Evolutionary conservation across 2,888 invertebrate species (phyloP), one percentile per base, ranked within the genome.

Genomic region (Acanthacorydalis orientalis): DNA sequence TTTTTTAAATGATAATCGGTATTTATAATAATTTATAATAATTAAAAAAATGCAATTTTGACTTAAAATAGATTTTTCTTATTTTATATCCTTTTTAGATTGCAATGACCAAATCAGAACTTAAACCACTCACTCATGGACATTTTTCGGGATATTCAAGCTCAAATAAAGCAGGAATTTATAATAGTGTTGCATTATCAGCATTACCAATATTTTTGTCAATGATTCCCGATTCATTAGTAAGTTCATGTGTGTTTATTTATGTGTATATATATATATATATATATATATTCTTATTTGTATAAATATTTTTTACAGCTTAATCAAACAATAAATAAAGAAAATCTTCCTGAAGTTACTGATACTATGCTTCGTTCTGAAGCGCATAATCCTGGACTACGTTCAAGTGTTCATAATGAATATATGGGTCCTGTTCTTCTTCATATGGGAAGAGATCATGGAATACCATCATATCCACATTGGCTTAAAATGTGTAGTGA

Each of bases 101-200:
- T 55, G 70, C 78, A 52, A 68, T 78, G 62, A 71, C 75, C 1
- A 73, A 78, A 53, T 71, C 77, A 0, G 76, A 77, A 51, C 60
- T 83, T 43, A 72, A 73, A 52, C 68, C 78, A 37, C 72, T 73
- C 15, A 69, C 75, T 0, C 77, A 78, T 35, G 87, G 87, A 15
- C 82, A 84, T 60, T 85, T 80, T 66, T 70, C 75, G 0, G 81
- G 81, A 45, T 91, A 91, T 62, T 87, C 89, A 1, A 89, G 89
- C 54, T 75, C 80, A 0, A 78, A 80, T 60, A 75, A 80, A 44
- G 83, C 83, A 1, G 89, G 88, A 1, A 75, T 84, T 7, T 83
- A 77, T 59, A 80, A 84, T 50, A 84, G 85, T 57, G 81, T 86
- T 0, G 84, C 87, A 0, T 72, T 84, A 37, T 76, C 83, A 3